Conservation (phyloP, 2,797 vertebrate species). For the Poecilia picta region DNA sequence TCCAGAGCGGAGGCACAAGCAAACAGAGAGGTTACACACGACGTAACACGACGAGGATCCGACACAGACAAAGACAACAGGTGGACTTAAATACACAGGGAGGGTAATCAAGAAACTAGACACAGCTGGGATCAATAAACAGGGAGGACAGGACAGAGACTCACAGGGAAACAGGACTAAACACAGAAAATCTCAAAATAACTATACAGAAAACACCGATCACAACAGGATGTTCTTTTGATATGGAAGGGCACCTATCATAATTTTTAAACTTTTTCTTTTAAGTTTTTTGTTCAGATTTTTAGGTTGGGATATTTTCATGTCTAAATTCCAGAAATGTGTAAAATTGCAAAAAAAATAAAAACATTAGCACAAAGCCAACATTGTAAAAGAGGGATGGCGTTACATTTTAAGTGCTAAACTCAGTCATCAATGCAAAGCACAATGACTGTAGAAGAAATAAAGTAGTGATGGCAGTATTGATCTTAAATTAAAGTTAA, state of each 20-base stretch:
- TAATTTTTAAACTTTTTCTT: not conserved
- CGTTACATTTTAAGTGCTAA: not conserved
- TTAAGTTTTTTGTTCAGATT: not conserved
- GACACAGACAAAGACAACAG: too few relatives aligned
- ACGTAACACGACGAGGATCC: too few relatives aligned
- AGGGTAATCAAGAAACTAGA: too few relatives aligned
- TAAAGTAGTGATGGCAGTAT: not conserved
- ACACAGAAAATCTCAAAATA: too few relatives aligned
- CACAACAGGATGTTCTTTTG: not conserved
- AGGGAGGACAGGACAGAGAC: too few relatives aligned
- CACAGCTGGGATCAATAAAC: too few relatives aligned
- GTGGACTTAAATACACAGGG: too few relatives aligned
- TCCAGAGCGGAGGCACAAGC: too few relatives aligned
- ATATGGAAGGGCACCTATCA: not conserved
- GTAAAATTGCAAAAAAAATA: not conserved
- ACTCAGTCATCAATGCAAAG: not conserved
- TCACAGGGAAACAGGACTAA: too few relatives aligned
- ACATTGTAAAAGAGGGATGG: not conserved
- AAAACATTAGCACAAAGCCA: not conserved
- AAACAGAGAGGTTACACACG: too few relatives aligned
- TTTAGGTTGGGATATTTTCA: not conserved
- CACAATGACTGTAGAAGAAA: not conserved
- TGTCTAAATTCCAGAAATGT: not conserved
- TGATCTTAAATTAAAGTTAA: not conserved
- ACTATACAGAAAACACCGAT: too few relatives aligned